Conservation (phyloP, 2,797 vertebrate species). For the Phrynocephalus forsythii region DNA sequence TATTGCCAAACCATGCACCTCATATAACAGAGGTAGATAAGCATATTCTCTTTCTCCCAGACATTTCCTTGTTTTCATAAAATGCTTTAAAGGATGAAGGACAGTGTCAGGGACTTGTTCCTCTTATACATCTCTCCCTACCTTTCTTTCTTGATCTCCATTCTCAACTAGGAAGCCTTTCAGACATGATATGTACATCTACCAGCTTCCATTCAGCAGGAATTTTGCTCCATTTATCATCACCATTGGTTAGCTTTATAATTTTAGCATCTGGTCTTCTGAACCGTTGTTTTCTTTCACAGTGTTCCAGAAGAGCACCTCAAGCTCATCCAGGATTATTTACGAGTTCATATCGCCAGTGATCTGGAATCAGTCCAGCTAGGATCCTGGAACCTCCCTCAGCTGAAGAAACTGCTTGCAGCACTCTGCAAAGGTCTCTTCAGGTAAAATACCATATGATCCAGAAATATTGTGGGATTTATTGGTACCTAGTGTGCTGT, state of each 20-base stretch:
- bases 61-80: not conserved
- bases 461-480: not conserved
- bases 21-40: not conserved
- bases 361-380: conserved; percentile 89
- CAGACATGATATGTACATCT: not conserved
- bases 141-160: not conserved
- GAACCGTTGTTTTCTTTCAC: conserved; percentile 31
- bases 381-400: conserved; percentile 86
- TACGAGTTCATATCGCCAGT: conserved; percentile 82
- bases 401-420: conserved; percentile 88
- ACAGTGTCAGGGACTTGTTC: not conserved
- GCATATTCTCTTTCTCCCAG: not conserved
- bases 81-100: not conserved
- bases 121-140: not conserved
- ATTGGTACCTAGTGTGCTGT: no score
- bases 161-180: not conserved
- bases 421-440: conserved; percentile 91
- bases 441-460: conserved; percentile 78
- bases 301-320: conserved; percentile 91
- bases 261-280: not conserved
- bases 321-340: conserved; percentile 90
- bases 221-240: not conserved
- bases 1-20: not conserved
- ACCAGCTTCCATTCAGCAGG: not conserved
- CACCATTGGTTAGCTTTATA: not conserved